These are phyloP conservation scores for Lethocerus indicus DNA, from an alignment of 1,140 invertebrate genomes.

Conservation along the genomic window DNA sequence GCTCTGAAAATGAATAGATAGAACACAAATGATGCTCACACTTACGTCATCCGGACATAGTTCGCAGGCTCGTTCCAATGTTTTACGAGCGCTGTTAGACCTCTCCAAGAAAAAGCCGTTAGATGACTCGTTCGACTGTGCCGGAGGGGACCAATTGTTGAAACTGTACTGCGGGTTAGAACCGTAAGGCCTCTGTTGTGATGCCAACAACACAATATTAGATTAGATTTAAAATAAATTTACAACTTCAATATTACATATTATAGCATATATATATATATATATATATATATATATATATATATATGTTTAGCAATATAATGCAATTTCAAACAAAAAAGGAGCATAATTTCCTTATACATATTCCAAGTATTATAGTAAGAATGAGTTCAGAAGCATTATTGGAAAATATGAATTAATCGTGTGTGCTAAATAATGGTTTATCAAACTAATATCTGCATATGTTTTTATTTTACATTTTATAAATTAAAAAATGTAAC, in stretches of 20 bases:
- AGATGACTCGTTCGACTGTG: constrained; percentile 85
- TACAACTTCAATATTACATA: not conserved
- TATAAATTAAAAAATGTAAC: too few relatives aligned
- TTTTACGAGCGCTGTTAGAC: constrained; percentile 82
- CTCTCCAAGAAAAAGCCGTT: constrained; percentile 90
- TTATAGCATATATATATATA: not conserved
- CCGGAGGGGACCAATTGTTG: constrained; percentile 84
- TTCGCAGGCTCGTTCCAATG: constrained; percentile 66
- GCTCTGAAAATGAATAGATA: not conserved
- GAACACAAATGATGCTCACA: not conserved
- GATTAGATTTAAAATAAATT: constrained; percentile 15
- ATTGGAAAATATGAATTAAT: too few relatives aligned
- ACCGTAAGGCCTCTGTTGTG: constrained; percentile 43
- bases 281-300: constrained; percentile 3
- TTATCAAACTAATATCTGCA: too few relatives aligned
- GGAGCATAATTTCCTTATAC: too few relatives aligned
- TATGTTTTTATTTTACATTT: too few relatives aligned
- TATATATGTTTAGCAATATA: too few relatives aligned
- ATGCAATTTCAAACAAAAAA: too few relatives aligned
- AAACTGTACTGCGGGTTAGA: constrained; percentile 56
- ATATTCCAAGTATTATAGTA: too few relatives aligned
- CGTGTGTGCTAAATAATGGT: too few relatives aligned
- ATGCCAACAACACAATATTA: too few relatives aligned
- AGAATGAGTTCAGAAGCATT: too few relatives aligned
- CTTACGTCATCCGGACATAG: constrained; percentile 62